Conservation (phyloP, 2,888 invertebrate species). For the Dicyrtoma fusca region DNA sequence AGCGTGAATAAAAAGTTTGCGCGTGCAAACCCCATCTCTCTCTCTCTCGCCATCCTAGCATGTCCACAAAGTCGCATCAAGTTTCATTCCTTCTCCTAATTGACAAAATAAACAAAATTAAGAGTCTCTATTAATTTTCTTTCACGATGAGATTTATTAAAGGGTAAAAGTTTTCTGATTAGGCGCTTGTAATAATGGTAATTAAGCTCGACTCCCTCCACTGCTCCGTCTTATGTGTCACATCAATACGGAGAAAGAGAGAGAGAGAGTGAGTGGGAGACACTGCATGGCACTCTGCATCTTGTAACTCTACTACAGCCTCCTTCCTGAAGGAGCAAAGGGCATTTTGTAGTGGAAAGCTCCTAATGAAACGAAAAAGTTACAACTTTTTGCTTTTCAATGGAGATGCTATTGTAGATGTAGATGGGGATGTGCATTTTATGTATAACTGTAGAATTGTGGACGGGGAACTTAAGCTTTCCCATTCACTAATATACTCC, state of each 20-base stretch:
- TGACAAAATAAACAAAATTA: constrained; percentile 29
- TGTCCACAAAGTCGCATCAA: constrained; percentile 28
- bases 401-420: neutral
- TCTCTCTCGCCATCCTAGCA: neutral
- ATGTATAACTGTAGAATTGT: too few relatives aligned
- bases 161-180: constrained; percentile 34
- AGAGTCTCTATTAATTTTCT: constrained; percentile 34
- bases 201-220: constrained; percentile 21
- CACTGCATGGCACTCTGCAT: too few relatives aligned
- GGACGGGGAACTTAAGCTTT: too few relatives aligned
- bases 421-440: too few relatives aligned
- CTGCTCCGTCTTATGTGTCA: constrained; percentile 17
- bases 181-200: constrained; percentile 31
- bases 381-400: neutral
- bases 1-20: constrained; percentile 11
- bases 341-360: too few relatives aligned
- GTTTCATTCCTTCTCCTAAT: constrained; percentile 30
- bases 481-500: too few relatives aligned
- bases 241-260: constrained; percentile 1
- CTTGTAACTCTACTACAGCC: too few relatives aligned
- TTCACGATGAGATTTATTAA: constrained; percentile 32
- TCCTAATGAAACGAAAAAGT: too few relatives aligned
- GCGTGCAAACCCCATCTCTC: neutral
- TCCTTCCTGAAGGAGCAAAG: too few relatives aligned
- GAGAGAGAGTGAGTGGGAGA: neutral